These are phyloP conservation scores for Patella caerulea DNA, from an alignment of 2,888 invertebrate species.

Conservation along the genomic window DNA sequence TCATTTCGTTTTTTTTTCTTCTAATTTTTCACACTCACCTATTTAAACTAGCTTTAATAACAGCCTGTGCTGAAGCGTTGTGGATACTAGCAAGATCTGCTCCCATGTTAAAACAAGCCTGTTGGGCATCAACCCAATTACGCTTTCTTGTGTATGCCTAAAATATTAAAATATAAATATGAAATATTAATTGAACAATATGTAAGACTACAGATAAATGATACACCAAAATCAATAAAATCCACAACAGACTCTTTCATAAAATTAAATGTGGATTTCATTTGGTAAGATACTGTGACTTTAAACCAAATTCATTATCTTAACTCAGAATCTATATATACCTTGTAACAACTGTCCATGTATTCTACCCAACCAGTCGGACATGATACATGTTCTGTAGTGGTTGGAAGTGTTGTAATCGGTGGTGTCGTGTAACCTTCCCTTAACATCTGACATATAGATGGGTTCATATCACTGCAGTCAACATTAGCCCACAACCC, in stretches of 20 bases:
- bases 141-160: too few relatives aligned
- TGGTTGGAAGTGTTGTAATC: slow-evolving; percentile 37
- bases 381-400: slow-evolving; percentile 42
- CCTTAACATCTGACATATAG: slow-evolving; percentile 49
- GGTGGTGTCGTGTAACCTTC: slow-evolving; percentile 43
- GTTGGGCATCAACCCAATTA: not conserved
- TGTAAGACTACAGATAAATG: too few relatives aligned
- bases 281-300: too few relatives aligned
- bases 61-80: not conserved
- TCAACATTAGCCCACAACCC: slow-evolving; percentile 55
- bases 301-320: too few relatives aligned
- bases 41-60: not conserved
- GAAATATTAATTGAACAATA: too few relatives aligned
- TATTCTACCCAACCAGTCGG: slow-evolving; percentile 43
- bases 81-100: not conserved
- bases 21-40: too few relatives aligned
- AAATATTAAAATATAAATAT: too few relatives aligned
- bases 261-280: too few relatives aligned
- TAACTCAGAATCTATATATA: slow-evolving; percentile 13
- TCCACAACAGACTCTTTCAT: too few relatives aligned
- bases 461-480: slow-evolving; percentile 44
- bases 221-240: too few relatives aligned
- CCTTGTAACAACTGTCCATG: slow-evolving; percentile 38
- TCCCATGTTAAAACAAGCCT: not conserved
- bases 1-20: too few relatives aligned